Percentiles rank a stretch among this genome's conserved stretches.
phyloP scores from a whole-genome alignment of 2,888 invertebrate species.

The Callimorpha dominula region DNA sequence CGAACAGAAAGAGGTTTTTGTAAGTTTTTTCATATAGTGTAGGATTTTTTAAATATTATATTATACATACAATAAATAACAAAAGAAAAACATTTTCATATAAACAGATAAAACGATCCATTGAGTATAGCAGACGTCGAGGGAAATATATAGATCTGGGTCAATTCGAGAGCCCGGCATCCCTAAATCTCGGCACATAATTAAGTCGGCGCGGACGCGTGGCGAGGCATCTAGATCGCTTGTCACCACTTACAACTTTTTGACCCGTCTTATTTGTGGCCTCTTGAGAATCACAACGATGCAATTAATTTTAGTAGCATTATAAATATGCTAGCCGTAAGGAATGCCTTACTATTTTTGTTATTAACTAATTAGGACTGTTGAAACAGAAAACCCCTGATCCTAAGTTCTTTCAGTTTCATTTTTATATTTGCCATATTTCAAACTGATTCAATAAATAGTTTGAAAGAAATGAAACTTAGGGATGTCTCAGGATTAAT shows the following conservation, averaged over 20 bases:
- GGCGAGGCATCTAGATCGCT: conserved; percentile 59
- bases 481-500: not conserved
- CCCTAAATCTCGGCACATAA: conserved; percentile 75
- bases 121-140: conserved; percentile 53
- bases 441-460: not conserved
- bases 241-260: conserved; percentile 66
- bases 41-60: too few species aligned
- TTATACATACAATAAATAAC: not conserved
- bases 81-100: conserved; percentile 13
- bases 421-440: not conserved
- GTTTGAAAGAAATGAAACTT: not conserved
- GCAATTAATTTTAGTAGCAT: conserved; percentile 34
- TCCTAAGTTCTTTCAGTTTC: not conserved
- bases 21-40: too few species aligned
- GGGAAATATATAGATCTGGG: conserved; percentile 72
- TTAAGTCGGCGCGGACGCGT: conserved; percentile 62
- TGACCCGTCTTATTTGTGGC: conserved; percentile 58
- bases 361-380: not conserved
- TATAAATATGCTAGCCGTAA: conserved; percentile 1
- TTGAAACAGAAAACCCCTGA: not conserved
- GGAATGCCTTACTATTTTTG: conserved; percentile 8
- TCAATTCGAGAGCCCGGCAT: conserved; percentile 64
- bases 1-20: too few species aligned
- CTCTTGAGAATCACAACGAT: conserved; percentile 45
- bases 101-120: conserved; percentile 58